Base-by-base conservation (phyloP, 2,113 vertebrate genomes). In the Halcyon malimbica region DNA sequence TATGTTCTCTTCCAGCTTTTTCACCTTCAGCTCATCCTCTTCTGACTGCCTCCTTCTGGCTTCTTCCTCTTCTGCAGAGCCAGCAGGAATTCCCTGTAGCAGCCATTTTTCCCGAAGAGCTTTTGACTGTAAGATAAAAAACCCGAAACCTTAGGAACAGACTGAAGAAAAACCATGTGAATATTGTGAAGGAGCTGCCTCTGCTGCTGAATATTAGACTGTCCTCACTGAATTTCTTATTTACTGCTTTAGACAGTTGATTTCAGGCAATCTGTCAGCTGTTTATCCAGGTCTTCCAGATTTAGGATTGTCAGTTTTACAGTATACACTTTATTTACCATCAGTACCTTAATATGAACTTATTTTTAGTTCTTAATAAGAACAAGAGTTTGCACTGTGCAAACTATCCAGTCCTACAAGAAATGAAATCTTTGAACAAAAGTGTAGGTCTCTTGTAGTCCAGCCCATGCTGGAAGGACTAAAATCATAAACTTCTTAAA, bases 81-180 rank as follows among this genome's bases (percentile, higher is more conserved):
- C 98, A 18, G 98, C 97, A 41, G 98, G 98, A 63, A 98, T 98
- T 80, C 99, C 99, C 96, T 99, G 99, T 70, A 99, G 98, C 95
- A 99, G 99, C 99, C 99, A 99, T 97, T 99, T 99, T 96, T 99
- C 99, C 23, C 99, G 98, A 97, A 98, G 99, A 87, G 99, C 98
- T 99, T 99, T 99, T 94, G 99, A 99, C 99, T 99, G 97, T 31
- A 91, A 85, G 48, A 75, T 81, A 96, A 79, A 91, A 69, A 83
- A 83, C 2, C 74, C 85, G 6, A 44, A 20, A 50, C 18, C 51
- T 97, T 92, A 94, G 63, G 28, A 88, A 74, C 1, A 64, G 6
- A 57, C 28, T 53, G 53, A 71, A 65, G 11, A 74, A 85, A 83
- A 94, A 44, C 1, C 6, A 51, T 13, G 51, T 76, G 64, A 78